Evolutionary conservation across 2,797 vertebrate genomes (phyloP), one percentile per base, ranked within the genome.

Genomic region (Threskiornis aethiopicus): DNA sequence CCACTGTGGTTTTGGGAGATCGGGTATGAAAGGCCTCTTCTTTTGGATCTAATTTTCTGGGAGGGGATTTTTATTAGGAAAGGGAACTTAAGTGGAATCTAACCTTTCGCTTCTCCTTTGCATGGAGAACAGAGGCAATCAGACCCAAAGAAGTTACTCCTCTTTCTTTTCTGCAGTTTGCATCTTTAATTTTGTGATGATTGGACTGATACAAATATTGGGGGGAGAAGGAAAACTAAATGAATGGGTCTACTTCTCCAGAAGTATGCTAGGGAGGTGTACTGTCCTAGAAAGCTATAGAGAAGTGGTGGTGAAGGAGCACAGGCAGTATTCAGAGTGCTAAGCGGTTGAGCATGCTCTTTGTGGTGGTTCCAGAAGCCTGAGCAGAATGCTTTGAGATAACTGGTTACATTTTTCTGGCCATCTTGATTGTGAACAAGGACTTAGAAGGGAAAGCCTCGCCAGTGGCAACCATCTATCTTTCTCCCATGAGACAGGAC

Each of bases 301-400:
- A 37, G 54, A 62, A 76, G 11, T 4, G 4, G 10, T 35, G 31
- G 6, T 16, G 22, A 62, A 10, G 17, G 8, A n/a, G 25, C 35
- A 42, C 5, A 11, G 7, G 21, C 8, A 59, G 11, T 15, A 51
- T n/a, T 52, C 4, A 3, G 0, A 0, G 16, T 20, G 16, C 10
- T 28, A 54, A 88, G 10, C 0, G 1, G 4, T 20, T 7, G 2
- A 26, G 1, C 4, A 3, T 41, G 9, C 5, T 82, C n/a, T 8
- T 67, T 6, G 0, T 25, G 10, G 17, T 57, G 16, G 8, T 42
- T 87, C 44, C 47, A 80, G 52, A 77, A 71, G n/a, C 4, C 35
- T 2, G 6, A 52, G 37, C 6, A 86, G 37, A 81, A 31, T 42
- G 10, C 5, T 61, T 7, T 61, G 49, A 75, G 26, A 62, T 17